Conservation (phyloP, 2,797 vertebrate species). For the Oophaga sylvatica region DNA sequence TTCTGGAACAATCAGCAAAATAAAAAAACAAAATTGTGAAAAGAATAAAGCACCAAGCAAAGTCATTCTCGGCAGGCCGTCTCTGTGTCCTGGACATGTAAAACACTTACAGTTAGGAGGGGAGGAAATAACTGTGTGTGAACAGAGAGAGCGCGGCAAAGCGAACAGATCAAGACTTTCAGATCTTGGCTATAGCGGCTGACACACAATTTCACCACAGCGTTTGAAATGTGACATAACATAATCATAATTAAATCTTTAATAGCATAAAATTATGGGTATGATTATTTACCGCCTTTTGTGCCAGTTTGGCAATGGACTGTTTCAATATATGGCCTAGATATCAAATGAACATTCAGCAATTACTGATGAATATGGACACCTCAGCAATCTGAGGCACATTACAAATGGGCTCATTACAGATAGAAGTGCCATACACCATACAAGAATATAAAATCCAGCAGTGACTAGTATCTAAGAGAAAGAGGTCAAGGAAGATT, state of each 20-base stretch:
- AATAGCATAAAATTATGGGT: not conserved
- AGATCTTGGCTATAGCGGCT: not conserved
- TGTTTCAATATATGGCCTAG: slow-evolving; percentile 3
- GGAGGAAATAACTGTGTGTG: not conserved
- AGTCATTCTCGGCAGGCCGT: not conserved
- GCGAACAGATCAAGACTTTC: not conserved
- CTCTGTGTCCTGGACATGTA: slow-evolving; percentile 14
- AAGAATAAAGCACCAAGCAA: not conserved
- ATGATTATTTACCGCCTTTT: slow-evolving; percentile 21
- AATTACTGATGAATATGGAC: not conserved
- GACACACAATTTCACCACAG: not conserved
- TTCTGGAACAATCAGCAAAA: slow-evolving; percentile 34
- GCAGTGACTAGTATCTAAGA: not conserved
- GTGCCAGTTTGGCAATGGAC: slow-evolving; percentile 13
- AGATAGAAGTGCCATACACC: not conserved
- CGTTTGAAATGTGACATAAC: not conserved
- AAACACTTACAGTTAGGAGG: slow-evolving; percentile 14
- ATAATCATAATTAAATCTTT: not conserved
- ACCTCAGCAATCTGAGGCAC: not conserved
- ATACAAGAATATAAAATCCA: too few species aligned
- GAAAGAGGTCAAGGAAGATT: not conserved
- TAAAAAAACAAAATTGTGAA: not conserved
- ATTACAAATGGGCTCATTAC: not conserved
- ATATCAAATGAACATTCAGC: not conserved
- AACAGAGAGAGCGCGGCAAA: not conserved